A percentile compares a stretch with the other conserved stretches of the same genome.
These are phyloP conservation scores for Zaprionus nigranus DNA, from an alignment of 1,140 invertebrate genomes.

Conservation along the genomic window DNA sequence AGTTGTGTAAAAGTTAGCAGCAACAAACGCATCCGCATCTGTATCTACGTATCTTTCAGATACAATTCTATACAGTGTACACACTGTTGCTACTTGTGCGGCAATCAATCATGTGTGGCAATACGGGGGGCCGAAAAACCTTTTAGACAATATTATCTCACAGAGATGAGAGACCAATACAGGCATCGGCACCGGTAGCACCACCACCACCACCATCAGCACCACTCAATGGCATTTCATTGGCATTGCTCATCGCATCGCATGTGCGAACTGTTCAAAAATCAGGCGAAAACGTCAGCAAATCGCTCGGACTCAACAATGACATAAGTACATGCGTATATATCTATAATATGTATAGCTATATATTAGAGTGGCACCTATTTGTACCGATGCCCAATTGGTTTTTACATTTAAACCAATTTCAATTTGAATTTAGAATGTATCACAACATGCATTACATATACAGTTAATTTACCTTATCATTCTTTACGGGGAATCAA, in stretches of 20 bases:
- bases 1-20: constrained; percentile 49
- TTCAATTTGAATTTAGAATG: not conserved
- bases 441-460: not conserved
- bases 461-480: not conserved
- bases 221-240: constrained; percentile 58
- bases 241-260: constrained; percentile 69
- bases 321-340: constrained; percentile 65
- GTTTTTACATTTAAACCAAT: not conserved
- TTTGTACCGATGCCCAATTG: not conserved
- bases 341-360: constrained; percentile 1
- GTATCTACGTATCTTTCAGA: constrained; percentile 26
- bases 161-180: constrained; percentile 10
- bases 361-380: not conserved
- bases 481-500: not conserved
- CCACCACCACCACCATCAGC: constrained; percentile 1
- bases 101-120: constrained; percentile 66
- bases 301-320: constrained; percentile 57
- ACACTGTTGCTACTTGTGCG: constrained; percentile 39
- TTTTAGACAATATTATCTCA: constrained; percentile 71
- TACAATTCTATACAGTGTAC: constrained; percentile 12
- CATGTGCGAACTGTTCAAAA: constrained; percentile 53
- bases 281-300: constrained; percentile 28
- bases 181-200: no score
- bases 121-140: constrained; percentile 50
- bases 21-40: constrained; percentile 4